These are phyloP conservation scores for Sinella curviseta DNA, from an alignment of 1,140 invertebrate genomes.

Conservation along the genomic window DNA sequence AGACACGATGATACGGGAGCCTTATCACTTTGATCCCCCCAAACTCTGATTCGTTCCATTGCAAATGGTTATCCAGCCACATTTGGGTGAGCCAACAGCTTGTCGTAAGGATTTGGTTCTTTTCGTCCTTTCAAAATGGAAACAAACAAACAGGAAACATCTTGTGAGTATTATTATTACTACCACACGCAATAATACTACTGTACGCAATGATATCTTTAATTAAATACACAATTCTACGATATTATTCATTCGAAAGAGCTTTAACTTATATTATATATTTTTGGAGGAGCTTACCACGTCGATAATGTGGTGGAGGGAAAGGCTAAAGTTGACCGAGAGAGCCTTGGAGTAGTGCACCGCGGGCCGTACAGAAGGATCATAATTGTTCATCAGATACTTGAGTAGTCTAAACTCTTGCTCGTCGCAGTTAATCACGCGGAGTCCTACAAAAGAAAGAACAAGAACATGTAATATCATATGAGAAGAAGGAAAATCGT, in stretches of 20 bases:
- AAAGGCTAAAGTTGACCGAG: conserved; percentile 74
- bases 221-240: no score
- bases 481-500: no score
- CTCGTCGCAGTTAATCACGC: conserved; percentile 57
- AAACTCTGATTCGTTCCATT: conserved; percentile 85
- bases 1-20: conserved; percentile 74
- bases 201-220: no score
- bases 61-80: conserved; percentile 84
- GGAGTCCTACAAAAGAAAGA: neutral
- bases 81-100: conserved; percentile 88
- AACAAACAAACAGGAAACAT: conserved; percentile 50
- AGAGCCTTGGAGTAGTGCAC: conserved; percentile 71
- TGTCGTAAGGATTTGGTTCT: conserved; percentile 76
- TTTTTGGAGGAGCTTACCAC: conserved; percentile 63
- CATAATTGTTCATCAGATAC: conserved; percentile 71
- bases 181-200: conserved; percentile 55
- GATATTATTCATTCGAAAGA: neutral
- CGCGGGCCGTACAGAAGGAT: conserved; percentile 72
- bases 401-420: conserved; percentile 72
- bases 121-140: conserved; percentile 59
- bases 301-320: conserved; percentile 78
- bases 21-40: conserved; percentile 79
- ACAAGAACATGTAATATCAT: no score
- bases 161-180: conserved; percentile 59
- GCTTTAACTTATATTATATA: neutral